Evolutionary conservation across 2,797 vertebrate species (phyloP).

Genomic region (Meriones psammophilus): DNA sequence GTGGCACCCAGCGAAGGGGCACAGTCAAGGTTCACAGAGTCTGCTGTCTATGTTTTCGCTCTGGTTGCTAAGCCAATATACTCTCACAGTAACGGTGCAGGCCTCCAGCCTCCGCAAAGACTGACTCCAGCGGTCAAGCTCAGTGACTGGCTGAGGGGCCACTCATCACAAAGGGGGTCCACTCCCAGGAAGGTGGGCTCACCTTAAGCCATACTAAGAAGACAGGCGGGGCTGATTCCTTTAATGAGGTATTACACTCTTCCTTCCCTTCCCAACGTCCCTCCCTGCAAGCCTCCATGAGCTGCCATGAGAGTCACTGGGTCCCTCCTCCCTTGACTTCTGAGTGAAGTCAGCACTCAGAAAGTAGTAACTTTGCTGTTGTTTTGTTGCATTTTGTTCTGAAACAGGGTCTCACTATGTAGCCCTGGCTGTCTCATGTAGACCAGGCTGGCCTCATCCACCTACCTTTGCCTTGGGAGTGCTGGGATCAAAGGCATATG

Average conservation of each 20-base stretch:
- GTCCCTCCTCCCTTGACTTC: not conserved
- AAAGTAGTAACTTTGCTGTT: not conserved
- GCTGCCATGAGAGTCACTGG: not conserved
- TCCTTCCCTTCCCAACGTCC: not conserved
- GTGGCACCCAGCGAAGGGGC: not conserved
- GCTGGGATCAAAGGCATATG: not conserved
- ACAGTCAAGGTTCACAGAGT: not conserved
- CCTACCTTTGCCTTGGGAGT: not conserved
- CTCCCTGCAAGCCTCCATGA: not conserved
- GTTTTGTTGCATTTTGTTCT: not conserved
- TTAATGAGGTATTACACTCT: not conserved
- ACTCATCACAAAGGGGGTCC: not conserved
- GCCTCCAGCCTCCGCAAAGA: not conserved
- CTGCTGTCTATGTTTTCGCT: constrained; percentile 8
- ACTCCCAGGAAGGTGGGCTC: not conserved
- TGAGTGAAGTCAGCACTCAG: not conserved
- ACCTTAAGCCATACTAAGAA: not conserved
- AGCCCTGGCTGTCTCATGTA: not conserved
- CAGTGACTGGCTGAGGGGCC: not conserved
- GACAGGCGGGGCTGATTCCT: not conserved
- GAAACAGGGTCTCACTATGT: not conserved
- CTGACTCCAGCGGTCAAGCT: not conserved
- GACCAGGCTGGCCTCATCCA: not conserved
- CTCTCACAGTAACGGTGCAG: not conserved
- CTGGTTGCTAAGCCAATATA: constrained; percentile 27